Evolutionary conservation across 2,888 invertebrate species (phyloP).

Genomic region (Erebia aethiops): DNA sequence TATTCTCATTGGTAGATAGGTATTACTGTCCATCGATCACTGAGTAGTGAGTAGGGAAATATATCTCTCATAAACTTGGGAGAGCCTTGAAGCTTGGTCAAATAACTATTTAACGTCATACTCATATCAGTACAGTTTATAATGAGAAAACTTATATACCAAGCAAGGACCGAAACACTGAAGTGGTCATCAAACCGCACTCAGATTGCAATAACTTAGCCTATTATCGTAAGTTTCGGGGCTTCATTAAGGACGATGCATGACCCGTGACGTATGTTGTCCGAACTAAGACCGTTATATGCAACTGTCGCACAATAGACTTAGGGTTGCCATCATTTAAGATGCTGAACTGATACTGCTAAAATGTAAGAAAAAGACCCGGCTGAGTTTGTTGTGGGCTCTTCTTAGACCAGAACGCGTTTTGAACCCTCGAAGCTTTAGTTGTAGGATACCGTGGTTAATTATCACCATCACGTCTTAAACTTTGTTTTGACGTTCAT

Average conservation of each 20-base stretch:
- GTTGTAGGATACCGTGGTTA: no score
- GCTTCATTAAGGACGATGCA: conserved; percentile 80
- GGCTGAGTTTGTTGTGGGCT: no score
- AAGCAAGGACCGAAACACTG: conserved; percentile 60
- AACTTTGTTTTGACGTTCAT: no score
- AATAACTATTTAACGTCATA: not conserved
- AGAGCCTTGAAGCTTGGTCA: not conserved
- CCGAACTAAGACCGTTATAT: conserved; percentile 72
- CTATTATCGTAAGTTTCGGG: conserved; percentile 65
- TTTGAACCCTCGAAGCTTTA: no score
- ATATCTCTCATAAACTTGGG: not conserved
- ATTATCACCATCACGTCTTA: no score
- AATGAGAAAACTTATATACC: conserved; percentile 65
- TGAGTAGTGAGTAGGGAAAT: not conserved
- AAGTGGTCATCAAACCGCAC: conserved; percentile 76
- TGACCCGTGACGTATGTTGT: conserved; percentile 66
- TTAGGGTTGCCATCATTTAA: conserved; percentile 49
- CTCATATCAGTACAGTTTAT: conserved; percentile 54
- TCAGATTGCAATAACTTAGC: conserved; percentile 74
- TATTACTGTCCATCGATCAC: not conserved
- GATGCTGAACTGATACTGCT: not conserved
- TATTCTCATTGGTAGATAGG: not conserved
- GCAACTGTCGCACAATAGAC: conserved; percentile 68
- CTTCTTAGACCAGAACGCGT: no score
- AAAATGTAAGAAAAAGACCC: not conserved